Percentiles rank a stretch among this genome's conserved stretches.
phyloP scores from a whole-genome alignment of 2,888 invertebrate genomes.

The Sphecodes monilicornis region DNA sequence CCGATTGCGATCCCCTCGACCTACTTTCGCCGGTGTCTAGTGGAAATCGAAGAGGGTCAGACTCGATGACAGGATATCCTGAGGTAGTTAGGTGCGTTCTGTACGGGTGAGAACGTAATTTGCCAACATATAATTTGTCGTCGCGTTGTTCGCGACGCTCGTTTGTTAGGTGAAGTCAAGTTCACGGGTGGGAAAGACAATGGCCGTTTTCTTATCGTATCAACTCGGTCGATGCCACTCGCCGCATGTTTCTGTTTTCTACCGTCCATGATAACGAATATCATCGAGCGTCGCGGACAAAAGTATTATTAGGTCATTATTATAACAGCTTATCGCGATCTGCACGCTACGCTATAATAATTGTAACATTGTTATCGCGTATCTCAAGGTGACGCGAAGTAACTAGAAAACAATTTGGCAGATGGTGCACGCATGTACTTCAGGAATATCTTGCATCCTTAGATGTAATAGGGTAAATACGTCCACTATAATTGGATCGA shows the following conservation, averaged over 20 bases:
- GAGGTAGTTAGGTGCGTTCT: slow-evolving; percentile 32
- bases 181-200: slow-evolving; percentile 50
- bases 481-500: not conserved
- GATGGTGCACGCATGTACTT: not conserved
- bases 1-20: slow-evolving; percentile 55
- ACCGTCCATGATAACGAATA: slow-evolving; percentile 12
- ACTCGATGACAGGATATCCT: slow-evolving; percentile 61
- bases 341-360: not conserved
- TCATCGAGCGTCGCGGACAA: slow-evolving; percentile 4
- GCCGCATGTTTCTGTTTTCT: not conserved
- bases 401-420: not conserved
- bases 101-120: slow-evolving; percentile 48
- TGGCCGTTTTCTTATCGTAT: slow-evolving; percentile 34
- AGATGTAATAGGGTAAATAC: not conserved
- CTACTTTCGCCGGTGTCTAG: slow-evolving; percentile 49
- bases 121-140: slow-evolving; percentile 34
- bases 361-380: not conserved
- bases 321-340: not conserved
- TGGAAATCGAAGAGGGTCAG: slow-evolving; percentile 62
- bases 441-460: not conserved
- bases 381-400: not conserved
- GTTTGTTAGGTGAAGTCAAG: slow-evolving; percentile 30
- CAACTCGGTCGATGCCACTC: slow-evolving; percentile 39
- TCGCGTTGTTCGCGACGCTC: not conserved
- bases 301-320: slow-evolving; percentile 9